A percentile compares a stretch with the other conserved stretches of the same genome.
Evolutionary conservation across 2,888 invertebrate species (phyloP).

Genomic region (Megastigmus dorsalis): DNA sequence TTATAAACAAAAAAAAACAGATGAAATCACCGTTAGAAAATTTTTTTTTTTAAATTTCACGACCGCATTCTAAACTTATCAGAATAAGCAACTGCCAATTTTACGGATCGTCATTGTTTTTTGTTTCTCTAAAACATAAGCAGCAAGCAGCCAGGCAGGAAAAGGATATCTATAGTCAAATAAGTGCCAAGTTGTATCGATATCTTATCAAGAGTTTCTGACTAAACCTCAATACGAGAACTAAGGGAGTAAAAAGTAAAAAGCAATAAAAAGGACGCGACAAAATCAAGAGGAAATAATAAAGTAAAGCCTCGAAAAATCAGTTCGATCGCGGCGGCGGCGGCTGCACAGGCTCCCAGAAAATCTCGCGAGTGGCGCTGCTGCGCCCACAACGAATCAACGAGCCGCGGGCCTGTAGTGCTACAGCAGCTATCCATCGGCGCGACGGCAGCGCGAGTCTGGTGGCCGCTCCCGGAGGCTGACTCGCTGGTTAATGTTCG

Average conservation of each 20-base stretch:
- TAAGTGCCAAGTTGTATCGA: background rate
- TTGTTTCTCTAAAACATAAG: background rate
- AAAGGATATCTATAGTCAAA: background rate
- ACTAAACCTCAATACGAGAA: too few species aligned
- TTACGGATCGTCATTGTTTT: constrained; percentile 25
- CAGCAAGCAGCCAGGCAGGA: background rate
- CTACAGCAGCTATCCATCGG: background rate
- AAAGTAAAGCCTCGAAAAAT: too few species aligned
- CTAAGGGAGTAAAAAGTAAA: background rate
- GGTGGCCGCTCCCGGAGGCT: constrained; percentile 12
- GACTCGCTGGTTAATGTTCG: background rate
- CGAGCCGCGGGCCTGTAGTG: background rate
- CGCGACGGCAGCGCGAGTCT: constrained; percentile 15
- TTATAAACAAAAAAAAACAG: too few species aligned
- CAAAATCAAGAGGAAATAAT: too few species aligned
- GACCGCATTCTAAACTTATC: too few species aligned
- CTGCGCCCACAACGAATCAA: background rate
- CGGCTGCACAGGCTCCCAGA: background rate
- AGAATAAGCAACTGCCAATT: constrained; percentile 26
- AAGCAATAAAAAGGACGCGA: background rate
- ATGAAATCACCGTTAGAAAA: too few species aligned
- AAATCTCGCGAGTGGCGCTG: background rate
- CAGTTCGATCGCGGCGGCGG: background rate
- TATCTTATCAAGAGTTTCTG: too few species aligned
- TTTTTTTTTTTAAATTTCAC: too few species aligned